phyloP scores from a whole-genome alignment of 2,888 invertebrate species.

The Pristionchus mayeri region DNA sequence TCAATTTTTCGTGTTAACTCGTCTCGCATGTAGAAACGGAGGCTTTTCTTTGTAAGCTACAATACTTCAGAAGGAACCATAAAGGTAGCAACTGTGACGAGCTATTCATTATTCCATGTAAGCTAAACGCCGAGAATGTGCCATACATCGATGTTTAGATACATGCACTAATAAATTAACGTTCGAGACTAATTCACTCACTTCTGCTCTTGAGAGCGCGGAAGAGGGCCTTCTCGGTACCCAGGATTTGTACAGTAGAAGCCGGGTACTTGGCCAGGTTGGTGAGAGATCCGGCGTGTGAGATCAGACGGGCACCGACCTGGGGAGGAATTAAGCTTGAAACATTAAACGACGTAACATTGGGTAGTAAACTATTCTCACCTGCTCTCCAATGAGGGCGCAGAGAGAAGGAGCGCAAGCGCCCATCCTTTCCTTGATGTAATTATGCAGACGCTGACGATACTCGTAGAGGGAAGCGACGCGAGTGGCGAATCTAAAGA shows the following conservation, averaged over 20 bases:
- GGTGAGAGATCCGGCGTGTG: conserved; percentile 98
- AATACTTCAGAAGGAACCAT: conserved; percentile 37
- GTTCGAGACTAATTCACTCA: background rate
- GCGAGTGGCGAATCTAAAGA: conserved; percentile 79
- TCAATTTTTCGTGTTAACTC: background rate
- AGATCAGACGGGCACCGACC: conserved; percentile 96
- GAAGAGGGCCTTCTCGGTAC: conserved; percentile 98
- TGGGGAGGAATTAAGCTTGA: conserved; percentile 69
- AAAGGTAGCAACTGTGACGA: conserved; percentile 29
- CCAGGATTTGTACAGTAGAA: conserved; percentile 97
- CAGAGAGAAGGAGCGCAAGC: conserved; percentile 95
- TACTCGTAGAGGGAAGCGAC: conserved; percentile 92
- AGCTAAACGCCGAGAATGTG: conserved; percentile 57
- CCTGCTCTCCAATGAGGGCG: conserved; percentile 90
- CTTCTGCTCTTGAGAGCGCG: conserved; percentile 78
- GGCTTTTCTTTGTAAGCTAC: no score
- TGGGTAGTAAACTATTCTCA: no score
- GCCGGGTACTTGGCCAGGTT: conserved; percentile 98
- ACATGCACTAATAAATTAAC: conserved; percentile 22
- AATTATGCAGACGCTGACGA: conserved; percentile 87
- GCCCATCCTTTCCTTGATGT: conserved; percentile 92
- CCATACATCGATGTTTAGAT: conserved; percentile 45
- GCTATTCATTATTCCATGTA: conserved; percentile 58
- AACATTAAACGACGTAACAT: no score
- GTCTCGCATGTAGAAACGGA: no score